Conservation (phyloP, 2,888 invertebrate species). For the Iphiclides podalirius region DNA sequence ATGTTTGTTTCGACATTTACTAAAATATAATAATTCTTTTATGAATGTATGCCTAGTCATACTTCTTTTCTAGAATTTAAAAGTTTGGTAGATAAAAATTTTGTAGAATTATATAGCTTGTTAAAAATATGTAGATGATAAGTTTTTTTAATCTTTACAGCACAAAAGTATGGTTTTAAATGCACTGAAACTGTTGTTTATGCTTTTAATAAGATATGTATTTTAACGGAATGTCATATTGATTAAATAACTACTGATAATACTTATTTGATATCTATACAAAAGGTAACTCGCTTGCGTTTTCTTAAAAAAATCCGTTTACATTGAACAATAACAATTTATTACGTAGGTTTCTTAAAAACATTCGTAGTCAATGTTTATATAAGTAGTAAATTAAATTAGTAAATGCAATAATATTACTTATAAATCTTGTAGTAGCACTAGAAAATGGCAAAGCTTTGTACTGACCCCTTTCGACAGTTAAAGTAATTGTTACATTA, state of each 20-base stretch:
- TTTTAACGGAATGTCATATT: neutral
- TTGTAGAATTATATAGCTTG: too few species aligned
- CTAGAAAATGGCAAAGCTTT: constrained; percentile 23
- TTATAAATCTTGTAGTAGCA: constrained; percentile 16
- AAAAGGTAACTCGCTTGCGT: constrained; percentile 2
- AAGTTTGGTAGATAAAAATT: too few species aligned
- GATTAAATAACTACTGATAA: neutral
- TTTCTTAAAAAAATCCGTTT: constrained; percentile 1
- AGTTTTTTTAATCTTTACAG: neutral
- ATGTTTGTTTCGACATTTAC: too few species aligned
- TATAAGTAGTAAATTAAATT: constrained; percentile 58
- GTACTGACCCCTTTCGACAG: constrained; percentile 41
- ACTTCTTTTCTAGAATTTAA: too few species aligned
- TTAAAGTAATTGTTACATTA: constrained; percentile 12
- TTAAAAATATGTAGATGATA: too few species aligned
- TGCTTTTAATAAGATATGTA: constrained; percentile 1
- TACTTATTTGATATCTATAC: neutral
- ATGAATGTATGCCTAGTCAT: too few species aligned
- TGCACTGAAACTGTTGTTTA: constrained; percentile 8
- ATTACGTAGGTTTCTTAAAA: constrained; percentile 40
- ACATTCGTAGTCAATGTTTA: constrained; percentile 49
- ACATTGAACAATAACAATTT: constrained; percentile 10
- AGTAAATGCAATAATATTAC: constrained; percentile 72
- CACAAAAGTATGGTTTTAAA: constrained; percentile 8
- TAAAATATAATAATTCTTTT: too few species aligned